Evolutionary conservation across 2,113 vertebrate species (phyloP), one percentile per base, ranked within the genome.

Genomic region (Neolamprologus modestus): DNA sequence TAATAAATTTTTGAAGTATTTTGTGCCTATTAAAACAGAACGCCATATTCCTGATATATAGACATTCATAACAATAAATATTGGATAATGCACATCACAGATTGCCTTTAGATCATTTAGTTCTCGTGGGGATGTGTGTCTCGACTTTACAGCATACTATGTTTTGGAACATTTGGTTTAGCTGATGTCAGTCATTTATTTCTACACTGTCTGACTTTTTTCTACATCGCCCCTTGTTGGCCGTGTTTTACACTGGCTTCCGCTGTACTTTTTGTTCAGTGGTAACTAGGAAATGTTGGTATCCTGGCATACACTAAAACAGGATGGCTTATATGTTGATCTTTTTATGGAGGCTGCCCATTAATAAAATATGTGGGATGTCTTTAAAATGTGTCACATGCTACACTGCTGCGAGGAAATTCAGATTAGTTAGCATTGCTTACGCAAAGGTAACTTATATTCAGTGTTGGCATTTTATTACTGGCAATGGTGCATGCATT

Each of bases 401-500:
- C n/a, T 21, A 68, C 4, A 68, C n/a, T 21, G 11, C 1, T 73
- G 21, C 0, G 6, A 73, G 37, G 37, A 73, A 6, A 45, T 71
- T 71, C 37, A 42, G 13, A 2, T 42, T 1, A 73, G 66, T 73
- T 26, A 73, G 13, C 21, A 45, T 24, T 45, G 68, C 40, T 45
- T 42, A 73, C 5, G n/a, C 12, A 40, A 68, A 40, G 2, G n/a
- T 45, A 26, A 45, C 19, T 66, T 3, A 0, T n/a, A 35, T n/a
- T 8, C 0, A 12, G 12, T 37, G 19, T 7, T 66, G 61, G 10
- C 33, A 66, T 21, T 37, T 1, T 21, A 66, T 66, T 66, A 21
- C 19, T 0, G 37, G 12, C 4, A 71, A 45, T 6, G 21, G 66
- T 45, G 35, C 0, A 26, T 26, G 37, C 37, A n/a, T 66, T 66